A percentile compares a stretch with the other conserved stretches of the same genome.
These are phyloP conservation scores for Chionoecetes opilio DNA, from an alignment of 1,140 invertebrate genomes.

Conservation along the genomic window DNA sequence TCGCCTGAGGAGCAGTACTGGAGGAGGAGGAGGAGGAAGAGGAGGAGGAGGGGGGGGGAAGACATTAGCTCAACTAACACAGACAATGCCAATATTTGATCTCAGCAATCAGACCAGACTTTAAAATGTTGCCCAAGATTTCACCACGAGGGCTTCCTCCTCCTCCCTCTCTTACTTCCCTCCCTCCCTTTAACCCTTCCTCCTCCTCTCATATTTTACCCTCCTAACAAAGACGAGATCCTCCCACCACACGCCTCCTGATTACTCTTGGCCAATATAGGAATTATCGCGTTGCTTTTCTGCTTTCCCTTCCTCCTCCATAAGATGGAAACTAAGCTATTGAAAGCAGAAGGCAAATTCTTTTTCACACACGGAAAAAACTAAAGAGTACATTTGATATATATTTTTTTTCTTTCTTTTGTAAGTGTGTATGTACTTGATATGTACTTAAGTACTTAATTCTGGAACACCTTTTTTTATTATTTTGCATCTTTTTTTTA, in stretches of 20 bases:
- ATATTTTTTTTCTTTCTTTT: background rate
- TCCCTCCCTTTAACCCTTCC: background rate
- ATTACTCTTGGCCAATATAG: background rate
- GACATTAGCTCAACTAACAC: background rate
- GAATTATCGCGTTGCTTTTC: background rate
- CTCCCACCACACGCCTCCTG: background rate
- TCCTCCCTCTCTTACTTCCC: background rate
- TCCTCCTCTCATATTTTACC: background rate
- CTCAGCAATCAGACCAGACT: background rate
- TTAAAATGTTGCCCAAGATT: constrained; percentile 1
- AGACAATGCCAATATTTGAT: constrained; percentile 2
- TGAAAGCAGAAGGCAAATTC: background rate
- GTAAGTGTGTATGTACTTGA: background rate
- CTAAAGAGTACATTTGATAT: background rate
- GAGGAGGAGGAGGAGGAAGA: background rate
- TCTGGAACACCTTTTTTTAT: background rate
- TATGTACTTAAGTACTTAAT: background rate
- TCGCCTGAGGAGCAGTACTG: background rate
- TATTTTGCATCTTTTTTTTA: no score
- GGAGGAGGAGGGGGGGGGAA: constrained; percentile 14
- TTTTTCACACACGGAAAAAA: background rate
- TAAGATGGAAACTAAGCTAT: background rate
- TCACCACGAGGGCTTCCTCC: background rate
- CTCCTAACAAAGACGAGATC: background rate
- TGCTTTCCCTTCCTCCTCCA: background rate